phyloP scores from a whole-genome alignment of 2,113 vertebrate species.

The Rhizomys pruinosus region DNA sequence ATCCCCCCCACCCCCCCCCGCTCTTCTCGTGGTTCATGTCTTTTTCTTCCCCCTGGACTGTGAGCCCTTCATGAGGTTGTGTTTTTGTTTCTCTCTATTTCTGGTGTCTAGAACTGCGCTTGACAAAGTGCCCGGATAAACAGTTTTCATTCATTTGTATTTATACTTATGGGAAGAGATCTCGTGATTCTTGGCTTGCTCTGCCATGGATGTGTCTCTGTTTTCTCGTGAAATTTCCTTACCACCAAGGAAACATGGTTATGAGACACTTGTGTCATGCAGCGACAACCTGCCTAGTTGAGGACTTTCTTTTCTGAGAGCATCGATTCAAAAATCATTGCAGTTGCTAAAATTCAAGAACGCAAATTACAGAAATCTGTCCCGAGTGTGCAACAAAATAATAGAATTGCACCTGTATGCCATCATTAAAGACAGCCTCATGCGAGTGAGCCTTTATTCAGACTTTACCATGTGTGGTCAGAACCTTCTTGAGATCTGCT shows the following conservation, averaged over 20 bases:
- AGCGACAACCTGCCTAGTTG: neutral
- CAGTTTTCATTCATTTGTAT: neutral
- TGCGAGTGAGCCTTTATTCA: neutral
- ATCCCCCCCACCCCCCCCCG: too few species aligned
- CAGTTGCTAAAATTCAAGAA: constrained; percentile 2
- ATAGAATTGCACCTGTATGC: neutral
- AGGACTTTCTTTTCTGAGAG: constrained; percentile 6
- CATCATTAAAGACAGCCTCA: neutral
- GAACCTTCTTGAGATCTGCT: neutral
- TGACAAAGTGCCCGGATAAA: neutral
- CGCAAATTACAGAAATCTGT: neutral
- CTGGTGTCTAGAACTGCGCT: neutral
- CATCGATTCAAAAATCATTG: neutral
- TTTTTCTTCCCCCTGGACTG: neutral
- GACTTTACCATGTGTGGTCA: neutral
- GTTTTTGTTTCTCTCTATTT: neutral
- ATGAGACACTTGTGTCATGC: neutral
- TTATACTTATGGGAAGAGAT: constrained; percentile 14
- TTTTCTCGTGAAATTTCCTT: neutral
- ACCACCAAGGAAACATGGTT: neutral
- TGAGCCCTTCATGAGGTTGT: neutral
- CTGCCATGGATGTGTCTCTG: neutral
- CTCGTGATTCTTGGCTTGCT: neutral
- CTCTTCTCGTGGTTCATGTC: neutral
- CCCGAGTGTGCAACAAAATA: neutral